These are phyloP conservation scores for Benitochromis conjunctus DNA, from an alignment of 2,113 vertebrate genomes.

Conservation along the genomic window DNA sequence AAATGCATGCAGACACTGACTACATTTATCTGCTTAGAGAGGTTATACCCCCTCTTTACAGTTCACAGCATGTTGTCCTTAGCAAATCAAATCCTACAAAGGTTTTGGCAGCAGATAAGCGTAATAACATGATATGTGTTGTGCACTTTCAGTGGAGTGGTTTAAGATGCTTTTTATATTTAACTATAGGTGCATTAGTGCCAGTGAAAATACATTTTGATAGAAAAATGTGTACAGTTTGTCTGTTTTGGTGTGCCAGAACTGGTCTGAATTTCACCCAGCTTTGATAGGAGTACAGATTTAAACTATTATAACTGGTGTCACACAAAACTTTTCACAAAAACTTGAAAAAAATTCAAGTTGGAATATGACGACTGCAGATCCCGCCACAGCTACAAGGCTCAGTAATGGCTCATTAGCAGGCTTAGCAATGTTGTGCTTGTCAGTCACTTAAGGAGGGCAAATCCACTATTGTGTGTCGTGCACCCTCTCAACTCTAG, in stretches of 20 bases:
- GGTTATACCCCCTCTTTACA: background rate
- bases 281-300: background rate
- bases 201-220: background rate
- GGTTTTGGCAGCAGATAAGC: background rate
- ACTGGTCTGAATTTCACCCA: background rate
- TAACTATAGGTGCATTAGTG: background rate
- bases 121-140: background rate
- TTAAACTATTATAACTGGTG: background rate
- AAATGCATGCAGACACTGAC: background rate
- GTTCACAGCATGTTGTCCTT: background rate
- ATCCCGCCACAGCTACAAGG: slow-evolving; percentile 4
- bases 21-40: slow-evolving; percentile 8
- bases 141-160: background rate
- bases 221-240: background rate
- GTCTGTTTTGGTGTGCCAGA: background rate
- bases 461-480: background rate
- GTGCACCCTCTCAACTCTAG: background rate
- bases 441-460: background rate
- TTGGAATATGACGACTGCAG: background rate
- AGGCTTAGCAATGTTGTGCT: slow-evolving; percentile 25
- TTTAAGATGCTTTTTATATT: background rate
- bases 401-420: slow-evolving; percentile 27
- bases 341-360: background rate
- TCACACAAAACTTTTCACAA: background rate
- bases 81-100: background rate